Conservation (phyloP, 2,113 vertebrate species). For the Ptilonorhynchus violaceus region DNA sequence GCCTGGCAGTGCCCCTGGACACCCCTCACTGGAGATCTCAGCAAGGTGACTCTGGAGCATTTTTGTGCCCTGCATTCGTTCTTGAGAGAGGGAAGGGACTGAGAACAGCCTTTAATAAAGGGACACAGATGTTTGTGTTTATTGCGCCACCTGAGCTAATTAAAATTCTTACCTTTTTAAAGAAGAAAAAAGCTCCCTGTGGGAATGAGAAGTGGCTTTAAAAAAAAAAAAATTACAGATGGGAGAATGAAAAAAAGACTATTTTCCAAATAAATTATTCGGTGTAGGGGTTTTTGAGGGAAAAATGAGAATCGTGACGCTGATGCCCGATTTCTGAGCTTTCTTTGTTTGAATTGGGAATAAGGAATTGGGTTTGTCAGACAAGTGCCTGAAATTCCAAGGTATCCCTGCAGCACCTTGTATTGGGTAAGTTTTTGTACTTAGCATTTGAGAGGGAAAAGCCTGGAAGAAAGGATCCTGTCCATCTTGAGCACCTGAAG, state of each 20-base stretch:
- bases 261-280: background rate
- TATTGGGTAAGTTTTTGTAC: background rate
- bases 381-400: background rate
- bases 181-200: background rate
- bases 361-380: background rate
- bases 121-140: constrained; percentile 59
- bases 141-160: constrained; percentile 62
- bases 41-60: background rate
- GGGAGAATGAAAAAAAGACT: background rate
- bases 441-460: background rate
- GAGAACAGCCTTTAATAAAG: constrained; percentile 41
- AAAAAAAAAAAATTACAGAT: constrained; percentile 13
- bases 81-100: background rate
- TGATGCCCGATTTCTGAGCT: background rate
- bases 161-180: constrained; percentile 55
- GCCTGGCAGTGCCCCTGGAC: background rate
- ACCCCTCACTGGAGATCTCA: background rate
- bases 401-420: background rate
- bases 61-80: background rate
- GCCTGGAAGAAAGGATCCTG: background rate
- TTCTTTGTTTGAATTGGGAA: background rate
- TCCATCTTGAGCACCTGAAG: background rate
- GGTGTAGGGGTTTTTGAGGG: background rate
- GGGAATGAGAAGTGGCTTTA: constrained; percentile 19
- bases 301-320: fast-evolving